Conservation (phyloP, 1,140 invertebrate genomes). For the Heliconius himera region DNA sequence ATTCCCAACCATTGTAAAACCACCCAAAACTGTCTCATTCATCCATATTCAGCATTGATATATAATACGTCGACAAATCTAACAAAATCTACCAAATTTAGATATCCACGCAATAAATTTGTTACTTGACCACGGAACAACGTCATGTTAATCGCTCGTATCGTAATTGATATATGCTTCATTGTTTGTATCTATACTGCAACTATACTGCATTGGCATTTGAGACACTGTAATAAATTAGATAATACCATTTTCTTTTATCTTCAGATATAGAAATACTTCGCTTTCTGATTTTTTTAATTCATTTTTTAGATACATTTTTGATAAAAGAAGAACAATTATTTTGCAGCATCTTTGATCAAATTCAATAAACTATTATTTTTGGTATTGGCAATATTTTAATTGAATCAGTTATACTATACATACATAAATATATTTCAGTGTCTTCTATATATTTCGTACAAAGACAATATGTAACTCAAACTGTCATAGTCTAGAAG, state of each 20-base stretch:
- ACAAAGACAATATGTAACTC: neutral
- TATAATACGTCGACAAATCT: neutral
- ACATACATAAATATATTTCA: too few relatives aligned
- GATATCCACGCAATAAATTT: neutral
- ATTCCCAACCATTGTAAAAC: neutral
- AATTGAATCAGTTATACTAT: too few relatives aligned
- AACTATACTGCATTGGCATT: conserved; percentile 16
- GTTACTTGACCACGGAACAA: conserved; percentile 22
- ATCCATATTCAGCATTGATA: neutral
- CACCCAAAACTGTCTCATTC: neutral
- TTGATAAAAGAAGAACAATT: too few relatives aligned
- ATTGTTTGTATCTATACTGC: conserved; percentile 27
- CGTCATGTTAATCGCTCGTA: conserved; percentile 31
- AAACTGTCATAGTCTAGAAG: neutral
- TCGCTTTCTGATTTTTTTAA: too few relatives aligned
- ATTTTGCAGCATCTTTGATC: too few relatives aligned
- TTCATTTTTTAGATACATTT: too few relatives aligned
- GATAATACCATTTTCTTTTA: neutral
- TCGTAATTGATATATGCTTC: conserved; percentile 38
- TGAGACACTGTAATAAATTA: neutral
- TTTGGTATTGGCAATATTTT: too few relatives aligned
- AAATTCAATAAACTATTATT: too few relatives aligned
- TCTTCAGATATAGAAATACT: too few relatives aligned
- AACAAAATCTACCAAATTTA: neutral
- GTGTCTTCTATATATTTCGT: too few relatives aligned